phyloP scores from a whole-genome alignment of 2,888 invertebrate species.

The Cephus pygmeus region DNA sequence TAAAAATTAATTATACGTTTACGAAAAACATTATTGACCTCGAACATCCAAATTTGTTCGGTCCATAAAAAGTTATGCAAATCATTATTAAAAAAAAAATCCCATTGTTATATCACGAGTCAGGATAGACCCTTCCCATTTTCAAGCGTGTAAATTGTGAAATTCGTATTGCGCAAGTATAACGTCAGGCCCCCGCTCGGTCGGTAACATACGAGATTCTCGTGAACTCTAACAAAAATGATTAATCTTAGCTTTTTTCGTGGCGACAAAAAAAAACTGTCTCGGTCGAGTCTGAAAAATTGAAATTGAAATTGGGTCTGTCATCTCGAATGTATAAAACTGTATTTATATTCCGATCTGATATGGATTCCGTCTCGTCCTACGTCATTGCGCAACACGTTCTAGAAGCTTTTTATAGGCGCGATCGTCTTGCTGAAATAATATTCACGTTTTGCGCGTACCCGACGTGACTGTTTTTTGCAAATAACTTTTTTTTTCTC shows the following conservation, averaged over 20 bases:
- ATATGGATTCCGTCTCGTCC: neutral
- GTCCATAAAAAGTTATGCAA: neutral
- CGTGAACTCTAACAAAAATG: neutral
- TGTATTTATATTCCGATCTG: neutral
- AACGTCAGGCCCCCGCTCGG: neutral
- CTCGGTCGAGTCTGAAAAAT: neutral
- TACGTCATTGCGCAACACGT: neutral
- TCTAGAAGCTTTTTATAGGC: neutral
- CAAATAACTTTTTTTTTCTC: neutral
- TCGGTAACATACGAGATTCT: neutral
- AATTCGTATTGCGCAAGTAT: neutral
- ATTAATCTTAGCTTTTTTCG: neutral
- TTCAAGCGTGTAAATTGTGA: neutral
- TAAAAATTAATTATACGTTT: neutral
- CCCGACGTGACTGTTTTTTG: neutral
- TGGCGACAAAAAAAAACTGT: neutral
- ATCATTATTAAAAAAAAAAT: neutral
- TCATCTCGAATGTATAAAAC: neutral
- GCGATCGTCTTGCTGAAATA: neutral
- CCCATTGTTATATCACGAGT: neutral
- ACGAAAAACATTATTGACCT: neutral
- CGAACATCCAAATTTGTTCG: neutral
- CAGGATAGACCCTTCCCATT: neutral
- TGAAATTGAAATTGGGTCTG: neutral
- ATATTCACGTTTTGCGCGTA: neutral